Percentiles rank a stretch among this genome's conserved stretches.
These are phyloP conservation scores for Desoria tigrina DNA, from an alignment of 2,888 invertebrate species.

Conservation along the genomic window DNA sequence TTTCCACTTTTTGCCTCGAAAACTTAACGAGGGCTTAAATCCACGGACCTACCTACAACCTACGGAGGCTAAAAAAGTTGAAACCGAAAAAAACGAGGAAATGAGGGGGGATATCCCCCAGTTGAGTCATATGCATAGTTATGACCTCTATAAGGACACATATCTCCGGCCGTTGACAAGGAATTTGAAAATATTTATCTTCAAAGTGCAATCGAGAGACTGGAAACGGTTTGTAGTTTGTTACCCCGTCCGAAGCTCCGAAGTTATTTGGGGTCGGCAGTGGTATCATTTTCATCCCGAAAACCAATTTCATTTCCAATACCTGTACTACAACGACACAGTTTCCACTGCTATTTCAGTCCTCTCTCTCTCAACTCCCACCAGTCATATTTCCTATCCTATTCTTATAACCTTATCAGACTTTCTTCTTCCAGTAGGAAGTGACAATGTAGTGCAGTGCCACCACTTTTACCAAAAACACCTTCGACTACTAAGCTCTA, in stretches of 20 bases:
- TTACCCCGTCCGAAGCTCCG: too few species aligned
- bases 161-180: not conserved
- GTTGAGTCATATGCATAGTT: not conserved
- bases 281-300: conserved; percentile 15
- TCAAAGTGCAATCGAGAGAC: conserved; percentile 8
- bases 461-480: too few species aligned
- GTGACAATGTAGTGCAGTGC: too few species aligned
- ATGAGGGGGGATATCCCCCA: conserved; percentile 1
- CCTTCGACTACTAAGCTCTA: too few species aligned
- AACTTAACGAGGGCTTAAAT: conserved; percentile 11
- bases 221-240: conserved; percentile 4
- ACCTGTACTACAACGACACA: conserved; percentile 31
- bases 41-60: not conserved
- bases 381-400: conserved; percentile 12
- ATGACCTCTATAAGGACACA: not conserved
- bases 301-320: conserved; percentile 39
- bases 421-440: too few species aligned
- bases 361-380: conserved; percentile 7
- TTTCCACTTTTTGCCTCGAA: conserved; percentile 12
- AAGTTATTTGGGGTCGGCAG: too few species aligned
- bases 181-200: conserved; percentile 7
- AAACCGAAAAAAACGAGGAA: not conserved
- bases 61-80: conserved; percentile 3
- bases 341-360: conserved; percentile 12
- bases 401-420: not conserved